Evolutionary conservation across 2,113 vertebrate genomes (phyloP).

Genomic region (Pseudorectes ferrugineus): DNA sequence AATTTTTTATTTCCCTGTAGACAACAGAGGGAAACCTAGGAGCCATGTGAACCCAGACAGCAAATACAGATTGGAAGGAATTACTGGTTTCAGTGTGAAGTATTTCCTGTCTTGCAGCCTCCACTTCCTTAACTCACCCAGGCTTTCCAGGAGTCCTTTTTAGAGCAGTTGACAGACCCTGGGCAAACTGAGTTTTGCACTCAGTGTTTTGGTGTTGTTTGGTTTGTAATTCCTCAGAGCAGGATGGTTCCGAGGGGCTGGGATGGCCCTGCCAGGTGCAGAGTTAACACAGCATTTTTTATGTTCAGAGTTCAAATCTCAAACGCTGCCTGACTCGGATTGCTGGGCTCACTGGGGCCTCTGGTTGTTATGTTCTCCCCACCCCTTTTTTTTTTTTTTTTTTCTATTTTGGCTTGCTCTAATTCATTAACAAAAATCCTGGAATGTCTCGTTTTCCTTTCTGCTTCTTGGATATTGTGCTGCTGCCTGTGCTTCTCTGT

Average conservation of each 20-base stretch:
- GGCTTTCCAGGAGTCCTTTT: not conserved
- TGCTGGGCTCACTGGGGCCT: not conserved
- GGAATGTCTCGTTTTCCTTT: not conserved
- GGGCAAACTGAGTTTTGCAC: not conserved
- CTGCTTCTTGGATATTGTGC: not conserved
- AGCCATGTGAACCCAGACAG: not conserved
- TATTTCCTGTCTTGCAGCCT: not conserved
- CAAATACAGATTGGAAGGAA: not conserved
- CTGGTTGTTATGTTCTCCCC: not conserved
- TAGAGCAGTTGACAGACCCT: not conserved
- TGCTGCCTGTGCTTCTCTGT: constrained; percentile 12
- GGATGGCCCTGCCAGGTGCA: not conserved
- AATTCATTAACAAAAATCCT: constrained; percentile 26
- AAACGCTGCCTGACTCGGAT: not conserved
- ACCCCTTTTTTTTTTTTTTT: not conserved
- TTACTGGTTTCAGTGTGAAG: not conserved
- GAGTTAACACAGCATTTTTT: constrained; percentile 51
- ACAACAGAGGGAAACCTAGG: not conserved
- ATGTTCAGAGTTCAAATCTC: constrained; percentile 3
- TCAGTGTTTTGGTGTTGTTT: not conserved
- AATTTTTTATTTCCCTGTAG: not conserved
- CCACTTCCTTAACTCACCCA: not conserved
- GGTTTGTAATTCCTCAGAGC: not conserved
- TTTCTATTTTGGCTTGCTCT: not conserved
- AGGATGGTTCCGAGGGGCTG: not conserved